Evolutionary conservation across 2,888 invertebrate species (phyloP), one percentile per base, ranked within the genome.

Genomic region (Tipula confusa): DNA sequence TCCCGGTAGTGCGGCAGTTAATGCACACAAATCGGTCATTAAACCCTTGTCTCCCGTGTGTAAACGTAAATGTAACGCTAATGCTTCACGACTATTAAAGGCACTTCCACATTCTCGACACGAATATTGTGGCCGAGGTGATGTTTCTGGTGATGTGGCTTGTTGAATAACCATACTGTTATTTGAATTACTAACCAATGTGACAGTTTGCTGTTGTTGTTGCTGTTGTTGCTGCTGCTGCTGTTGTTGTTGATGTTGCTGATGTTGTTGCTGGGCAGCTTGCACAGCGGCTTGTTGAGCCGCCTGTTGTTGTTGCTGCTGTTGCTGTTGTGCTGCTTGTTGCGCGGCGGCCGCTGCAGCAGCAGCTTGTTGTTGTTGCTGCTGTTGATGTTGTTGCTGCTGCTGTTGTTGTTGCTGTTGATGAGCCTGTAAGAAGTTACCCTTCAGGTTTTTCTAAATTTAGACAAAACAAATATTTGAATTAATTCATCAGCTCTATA

Each of bases 1-100:
- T 38, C 93, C 93, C 84, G 94, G 93, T 88, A 95, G 91, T 85
- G 95, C 94, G 84, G 95, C 94, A 36, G 95, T 95, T 86, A 95
- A 91, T 86, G 95, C 94, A 89, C 95, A 95, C 87, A 95, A 91
- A 90, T 95, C 95, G 84, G 94, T 95, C 86, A 95, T 94, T 86
- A 95, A 92, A 85, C 94, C 94, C 87, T 95, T 93, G 89, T 95
- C 95, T 85, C 95, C 95, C 84, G 95, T 93, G 89, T 95, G 95
- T 87, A 95, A 91, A 85, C 95, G 93, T 88, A 95, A 92, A 91
- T 95, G 95, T 85, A 95, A 90, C 81, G 95, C 94, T 84, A 95
- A 89, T 86, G 95, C 95, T 91, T 95, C 95, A 88, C 94, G 92
- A 85, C 92, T 93, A 85, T 92, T 91, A 87, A 93, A 93, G 86